Base-by-base conservation (phyloP, 2,113 vertebrate genomes). In the Sarotherodon lohbergeri region DNA sequence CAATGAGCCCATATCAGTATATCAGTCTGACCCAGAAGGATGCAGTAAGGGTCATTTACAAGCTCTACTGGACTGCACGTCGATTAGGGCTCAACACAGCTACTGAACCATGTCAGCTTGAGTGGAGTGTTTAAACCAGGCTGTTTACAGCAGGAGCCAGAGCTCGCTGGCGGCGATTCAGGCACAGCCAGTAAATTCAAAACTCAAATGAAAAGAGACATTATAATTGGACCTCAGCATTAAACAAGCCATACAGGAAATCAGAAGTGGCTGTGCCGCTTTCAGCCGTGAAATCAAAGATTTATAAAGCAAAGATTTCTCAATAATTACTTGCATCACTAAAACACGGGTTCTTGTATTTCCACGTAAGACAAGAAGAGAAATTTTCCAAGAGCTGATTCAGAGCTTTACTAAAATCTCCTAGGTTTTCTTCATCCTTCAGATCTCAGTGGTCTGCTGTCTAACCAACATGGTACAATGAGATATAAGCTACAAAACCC, bases 131-230 rank as follows among this genome's bases (percentile, higher is more conserved):
- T 91, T 90, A 84, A 85, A 84, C 27, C 29, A 5, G 29, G 59
- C 83, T 59, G 88, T 90, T 85, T 88, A 84, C 84, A 82, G 22
- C 88, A 24, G 34, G 43, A 85, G 85, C 32, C 46, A 3, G 46
- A 6, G 32, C 41, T 82, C 17, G 34, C 89, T 81, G 56, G 61
- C 55, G 5, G 43, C 6, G 2, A 61, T 61, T 90, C 79, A 82
- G 36, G 12, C 29, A 6, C 4, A 78, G 48, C 46, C 48, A 85
- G 48, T 50, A 71, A 61, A 81, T 61, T 87, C 68, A 88, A 61
- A 88, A 55, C 27, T 71, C 46, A 86, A 85, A 89, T 89, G 81
- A 61, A 85, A 88, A 84, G 66, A 56, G 71, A 89, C 66, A 86
- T 83, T 85, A 83, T 76, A 92, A 86, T 83, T 84, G 80, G 52